phyloP scores from a whole-genome alignment of 1,140 invertebrate genomes.

The Telenomus remus region DNA sequence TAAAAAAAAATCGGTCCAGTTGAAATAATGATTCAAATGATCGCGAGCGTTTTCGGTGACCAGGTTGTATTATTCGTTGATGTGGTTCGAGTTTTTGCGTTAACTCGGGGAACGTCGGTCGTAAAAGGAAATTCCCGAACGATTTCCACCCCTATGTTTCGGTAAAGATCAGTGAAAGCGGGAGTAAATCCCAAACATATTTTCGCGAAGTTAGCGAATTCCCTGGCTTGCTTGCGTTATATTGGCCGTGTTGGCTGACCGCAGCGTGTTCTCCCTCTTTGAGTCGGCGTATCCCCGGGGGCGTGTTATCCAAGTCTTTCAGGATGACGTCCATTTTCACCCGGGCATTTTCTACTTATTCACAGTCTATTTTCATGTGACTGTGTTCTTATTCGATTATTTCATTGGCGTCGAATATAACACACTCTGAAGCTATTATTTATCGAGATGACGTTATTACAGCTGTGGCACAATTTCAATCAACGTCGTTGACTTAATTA shows the following conservation, averaged over 20 bases:
- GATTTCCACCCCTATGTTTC: slow-evolving; percentile 57
- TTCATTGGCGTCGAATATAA: slow-evolving; percentile 38
- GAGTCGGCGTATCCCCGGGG: slow-evolving; percentile 59
- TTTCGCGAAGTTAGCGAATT: slow-evolving; percentile 73
- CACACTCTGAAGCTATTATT: too few species aligned
- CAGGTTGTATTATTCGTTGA: slow-evolving; percentile 29
- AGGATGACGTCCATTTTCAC: slow-evolving; percentile 56
- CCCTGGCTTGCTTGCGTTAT: slow-evolving; percentile 55
- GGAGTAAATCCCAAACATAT: slow-evolving; percentile 71
- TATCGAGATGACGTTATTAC: too few species aligned
- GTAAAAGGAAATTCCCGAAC: slow-evolving; percentile 66
- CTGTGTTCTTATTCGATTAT: slow-evolving; percentile 30
- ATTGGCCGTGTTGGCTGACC: slow-evolving; percentile 60
- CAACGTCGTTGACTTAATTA: too few species aligned
- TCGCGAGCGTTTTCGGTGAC: slow-evolving; percentile 40
- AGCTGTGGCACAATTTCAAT: too few species aligned
- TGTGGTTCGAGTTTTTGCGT: slow-evolving; percentile 8
- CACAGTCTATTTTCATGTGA: slow-evolving; percentile 13
- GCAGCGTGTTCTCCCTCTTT: slow-evolving; percentile 46
- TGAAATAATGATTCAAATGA: slow-evolving; percentile 44
- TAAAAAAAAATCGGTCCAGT: too few species aligned
- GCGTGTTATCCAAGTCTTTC: slow-evolving; percentile 65
- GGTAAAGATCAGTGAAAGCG: slow-evolving; percentile 57
- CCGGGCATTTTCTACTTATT: slow-evolving; percentile 23
- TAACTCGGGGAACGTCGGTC: slow-evolving; percentile 50